phyloP scores from a whole-genome alignment of 2,888 invertebrate species.

The Drosophila koepferae region DNA sequence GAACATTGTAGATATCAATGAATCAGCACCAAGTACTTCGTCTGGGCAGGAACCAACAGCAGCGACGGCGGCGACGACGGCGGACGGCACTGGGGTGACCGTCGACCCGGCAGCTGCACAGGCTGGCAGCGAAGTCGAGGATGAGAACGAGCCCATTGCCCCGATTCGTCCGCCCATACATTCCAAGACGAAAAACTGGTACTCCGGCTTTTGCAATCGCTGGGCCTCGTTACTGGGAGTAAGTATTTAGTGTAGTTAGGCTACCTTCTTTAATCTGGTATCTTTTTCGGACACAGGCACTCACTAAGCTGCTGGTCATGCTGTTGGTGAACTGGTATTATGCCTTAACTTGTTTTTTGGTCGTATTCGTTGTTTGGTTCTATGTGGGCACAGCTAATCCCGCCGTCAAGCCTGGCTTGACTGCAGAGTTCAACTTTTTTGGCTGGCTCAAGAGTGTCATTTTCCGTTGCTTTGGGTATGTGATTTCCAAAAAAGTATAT shows the following conservation, averaged over 20 bases:
- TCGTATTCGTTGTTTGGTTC: conserved; percentile 94
- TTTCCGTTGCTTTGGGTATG: conserved; percentile 91
- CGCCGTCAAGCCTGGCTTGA: conserved; percentile 96
- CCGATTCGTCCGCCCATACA: conserved; percentile 90
- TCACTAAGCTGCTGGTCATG: conserved; percentile 94
- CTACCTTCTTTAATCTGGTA: conserved; percentile 39
- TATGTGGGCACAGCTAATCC: conserved; percentile 98
- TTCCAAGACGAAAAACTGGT: conserved; percentile 97
- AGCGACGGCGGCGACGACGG: conserved; percentile 22
- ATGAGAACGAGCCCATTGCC: conserved; percentile 86
- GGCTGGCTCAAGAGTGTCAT: conserved; percentile 91
- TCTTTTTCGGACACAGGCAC: conserved; percentile 88
- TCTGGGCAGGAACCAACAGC: conserved; percentile 6
- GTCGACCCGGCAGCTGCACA: conserved; percentile 45
- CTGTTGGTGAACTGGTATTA: conserved; percentile 97
- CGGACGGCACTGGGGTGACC: conserved; percentile 54
- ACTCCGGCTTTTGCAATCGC: conserved; percentile 96
- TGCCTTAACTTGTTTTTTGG: conserved; percentile 92
- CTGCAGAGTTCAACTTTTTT: conserved; percentile 92
- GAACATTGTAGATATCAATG: conserved; percentile 49
- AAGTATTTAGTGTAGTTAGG: conserved; percentile 83
- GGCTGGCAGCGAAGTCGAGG: conserved; percentile 60
- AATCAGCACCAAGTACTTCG: conserved; percentile 53
- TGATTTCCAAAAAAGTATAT: conserved; percentile 14
- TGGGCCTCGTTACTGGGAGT: conserved; percentile 97